These are phyloP conservation scores for Miltochrista miniata DNA, from an alignment of 2,888 invertebrate species.

Conservation along the genomic window DNA sequence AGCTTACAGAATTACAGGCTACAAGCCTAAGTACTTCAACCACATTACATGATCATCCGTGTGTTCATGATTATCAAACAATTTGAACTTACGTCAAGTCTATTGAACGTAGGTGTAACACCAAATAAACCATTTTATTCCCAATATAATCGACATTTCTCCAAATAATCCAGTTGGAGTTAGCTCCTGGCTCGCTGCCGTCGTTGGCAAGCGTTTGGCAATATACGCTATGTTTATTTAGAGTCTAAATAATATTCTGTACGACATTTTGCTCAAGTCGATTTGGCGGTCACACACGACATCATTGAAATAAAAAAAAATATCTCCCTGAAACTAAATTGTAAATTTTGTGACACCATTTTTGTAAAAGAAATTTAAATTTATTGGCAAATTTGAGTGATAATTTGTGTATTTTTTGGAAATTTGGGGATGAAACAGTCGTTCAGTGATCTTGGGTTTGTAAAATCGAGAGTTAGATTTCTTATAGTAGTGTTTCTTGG, in stretches of 20 bases:
- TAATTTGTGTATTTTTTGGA: neutral
- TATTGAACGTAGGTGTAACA: slow-evolving; percentile 10
- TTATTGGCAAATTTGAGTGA: neutral
- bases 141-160: slow-evolving; percentile 28
- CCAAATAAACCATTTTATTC: neutral
- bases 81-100: slow-evolving; percentile 14
- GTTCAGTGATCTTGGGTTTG: slow-evolving; percentile 14
- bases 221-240: slow-evolving; percentile 31
- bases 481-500: slow-evolving; percentile 28
- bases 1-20: too few relatives aligned
- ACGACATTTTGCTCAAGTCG: slow-evolving; percentile 7
- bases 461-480: slow-evolving; percentile 29
- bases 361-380: neutral
- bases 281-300: slow-evolving; percentile 11
- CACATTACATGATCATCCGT: too few relatives aligned
- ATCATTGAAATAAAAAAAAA: neutral
- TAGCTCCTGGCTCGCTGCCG: slow-evolving; percentile 23
- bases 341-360: neutral
- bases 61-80: too few relatives aligned
- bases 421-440: slow-evolving; percentile 29
- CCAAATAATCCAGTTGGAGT: slow-evolving; percentile 46
- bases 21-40: too few relatives aligned
- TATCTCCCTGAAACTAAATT: neutral
- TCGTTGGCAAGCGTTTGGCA: slow-evolving; percentile 35
- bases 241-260: slow-evolving; percentile 16